A percentile compares a stretch with the other conserved stretches of the same genome.
These are phyloP conservation scores for Nycticebus coucang DNA, from an alignment of 2,113 vertebrate species.

Conservation along the genomic window DNA sequence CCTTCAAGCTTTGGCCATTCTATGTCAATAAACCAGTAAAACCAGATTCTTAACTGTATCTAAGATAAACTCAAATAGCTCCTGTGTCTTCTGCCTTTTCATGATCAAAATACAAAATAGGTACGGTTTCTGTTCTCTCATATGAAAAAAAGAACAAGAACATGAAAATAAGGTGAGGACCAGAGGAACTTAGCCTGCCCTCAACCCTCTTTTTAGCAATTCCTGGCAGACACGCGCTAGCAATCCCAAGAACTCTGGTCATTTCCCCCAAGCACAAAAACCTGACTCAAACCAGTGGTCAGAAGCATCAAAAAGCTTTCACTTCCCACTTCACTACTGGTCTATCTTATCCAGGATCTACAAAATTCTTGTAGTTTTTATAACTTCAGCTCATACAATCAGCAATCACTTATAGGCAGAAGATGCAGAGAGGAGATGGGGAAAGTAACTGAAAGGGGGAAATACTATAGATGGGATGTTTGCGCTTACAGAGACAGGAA, in stretches of 20 bases:
- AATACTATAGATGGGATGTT: background rate
- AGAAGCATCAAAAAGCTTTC: background rate
- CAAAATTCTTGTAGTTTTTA: background rate
- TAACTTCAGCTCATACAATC: background rate
- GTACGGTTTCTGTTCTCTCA: background rate
- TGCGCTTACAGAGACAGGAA: background rate
- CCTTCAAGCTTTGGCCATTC: background rate
- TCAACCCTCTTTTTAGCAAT: background rate
- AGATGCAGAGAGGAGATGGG: background rate
- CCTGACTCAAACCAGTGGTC: background rate
- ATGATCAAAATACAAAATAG: background rate
- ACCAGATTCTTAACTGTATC: background rate
- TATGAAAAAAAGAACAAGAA: background rate
- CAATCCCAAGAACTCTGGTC: background rate
- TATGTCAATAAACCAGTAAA: conserved; percentile 20
- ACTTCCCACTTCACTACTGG: background rate
- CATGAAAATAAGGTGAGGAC: background rate
- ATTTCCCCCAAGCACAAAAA: background rate
- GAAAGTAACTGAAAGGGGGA: background rate
- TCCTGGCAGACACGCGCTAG: rapidly evolving
- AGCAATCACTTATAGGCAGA: background rate
- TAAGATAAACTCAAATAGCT: background rate
- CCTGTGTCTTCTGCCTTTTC: background rate
- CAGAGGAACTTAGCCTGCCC: background rate
- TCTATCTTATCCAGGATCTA: background rate